Evolutionary conservation across 2,113 vertebrate genomes (phyloP), one percentile per base, ranked within the genome.

Genomic region (Scytalopus superciliaris): DNA sequence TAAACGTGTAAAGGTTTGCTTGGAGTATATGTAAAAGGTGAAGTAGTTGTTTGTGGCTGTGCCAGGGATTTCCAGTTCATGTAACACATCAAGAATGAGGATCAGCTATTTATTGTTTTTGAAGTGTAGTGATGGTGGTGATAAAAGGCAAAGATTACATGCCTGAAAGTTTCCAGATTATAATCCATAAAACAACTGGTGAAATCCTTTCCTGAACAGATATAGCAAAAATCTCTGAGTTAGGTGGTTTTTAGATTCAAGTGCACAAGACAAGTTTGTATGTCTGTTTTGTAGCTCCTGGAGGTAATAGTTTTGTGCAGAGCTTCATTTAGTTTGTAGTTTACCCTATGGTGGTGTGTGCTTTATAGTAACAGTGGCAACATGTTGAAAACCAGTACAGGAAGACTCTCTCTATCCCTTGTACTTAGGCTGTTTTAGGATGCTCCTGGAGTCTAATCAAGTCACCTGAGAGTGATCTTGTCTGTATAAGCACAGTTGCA

Each of bases 331-430:
- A 14, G 7, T 77, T 83, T 47, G 10, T 86, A n/a, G 35, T 52
- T 70, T 83, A 25, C 33, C 14, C 12, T 52, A 0, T 35, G 11
- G 28, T 74, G 19, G 11, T 45, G 2, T 2, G 0, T 56, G 28
- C 14, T 59, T 63, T 45, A 40, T 56, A 24, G 37, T 40, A 82
- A 21, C 28, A 87, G 19, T 37, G 37, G 31, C 49, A 57, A 28
- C 12, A 5, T 22, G 19, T 53, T 79, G 56, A 84, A 79, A 91
- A 68, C 7, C 10, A 22, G 19, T 49, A 7, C 5, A 33, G 23
- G 60, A 72, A 33, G 37, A n/a, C 12, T 66, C 7, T 72, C 14
- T 40, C 16, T 57, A 7, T 66, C 19, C 6, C 12, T 75, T 77
- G 14, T 44, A 16, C 24, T 77, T 89, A 40, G 47, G 24, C 42